A percentile compares a stretch with the other conserved stretches of the same genome.
These are phyloP conservation scores for Acrobeloides nanus DNA, from an alignment of 2,888 invertebrate genomes.

Conservation along the genomic window DNA sequence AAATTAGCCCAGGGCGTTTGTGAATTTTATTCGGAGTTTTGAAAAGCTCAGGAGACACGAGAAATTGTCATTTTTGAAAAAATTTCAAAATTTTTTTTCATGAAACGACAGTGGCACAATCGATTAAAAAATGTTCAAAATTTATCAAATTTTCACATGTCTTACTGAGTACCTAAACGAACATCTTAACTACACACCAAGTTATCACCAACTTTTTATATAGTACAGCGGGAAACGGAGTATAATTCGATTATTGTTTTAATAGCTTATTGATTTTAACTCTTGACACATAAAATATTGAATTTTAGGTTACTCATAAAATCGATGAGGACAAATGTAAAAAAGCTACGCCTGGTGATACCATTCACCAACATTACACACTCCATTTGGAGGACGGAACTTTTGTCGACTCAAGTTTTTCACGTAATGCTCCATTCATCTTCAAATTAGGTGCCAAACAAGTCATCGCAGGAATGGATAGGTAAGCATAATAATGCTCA, in stretches of 20 bases:
- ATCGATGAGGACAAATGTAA: slow-evolving; percentile 29
- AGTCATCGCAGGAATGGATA: slow-evolving; percentile 49
- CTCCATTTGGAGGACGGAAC: slow-evolving; percentile 49
- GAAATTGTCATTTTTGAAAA: background rate
- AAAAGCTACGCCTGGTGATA: slow-evolving; percentile 31
- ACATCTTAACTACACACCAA: too few relatives aligned
- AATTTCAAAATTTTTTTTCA: slow-evolving; percentile 2
- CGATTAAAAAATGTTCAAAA: slow-evolving; percentile 9
- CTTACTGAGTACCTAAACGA: too few relatives aligned
- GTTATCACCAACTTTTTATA: too few relatives aligned
- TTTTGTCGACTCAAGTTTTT: slow-evolving; percentile 50
- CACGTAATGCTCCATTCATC: slow-evolving; percentile 49
- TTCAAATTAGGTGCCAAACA: slow-evolving; percentile 43
- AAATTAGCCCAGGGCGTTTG: too few relatives aligned
- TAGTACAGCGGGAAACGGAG: too few relatives aligned
- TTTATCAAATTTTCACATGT: background rate
- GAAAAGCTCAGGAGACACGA: too few relatives aligned
- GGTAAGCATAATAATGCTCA: too few relatives aligned
- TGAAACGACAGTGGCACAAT: slow-evolving; percentile 1
- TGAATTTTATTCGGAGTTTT: too few relatives aligned
- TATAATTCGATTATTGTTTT: too few relatives aligned
- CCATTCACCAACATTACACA: slow-evolving; percentile 44
- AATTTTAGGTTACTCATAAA: slow-evolving; percentile 27
- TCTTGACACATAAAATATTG: background rate
- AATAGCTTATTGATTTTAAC: too few relatives aligned